A percentile compares a stretch with the other conserved stretches of the same genome.
These are phyloP conservation scores for Tetragonisca angustula DNA, from an alignment of 2,888 invertebrate genomes.

Conservation along the genomic window DNA sequence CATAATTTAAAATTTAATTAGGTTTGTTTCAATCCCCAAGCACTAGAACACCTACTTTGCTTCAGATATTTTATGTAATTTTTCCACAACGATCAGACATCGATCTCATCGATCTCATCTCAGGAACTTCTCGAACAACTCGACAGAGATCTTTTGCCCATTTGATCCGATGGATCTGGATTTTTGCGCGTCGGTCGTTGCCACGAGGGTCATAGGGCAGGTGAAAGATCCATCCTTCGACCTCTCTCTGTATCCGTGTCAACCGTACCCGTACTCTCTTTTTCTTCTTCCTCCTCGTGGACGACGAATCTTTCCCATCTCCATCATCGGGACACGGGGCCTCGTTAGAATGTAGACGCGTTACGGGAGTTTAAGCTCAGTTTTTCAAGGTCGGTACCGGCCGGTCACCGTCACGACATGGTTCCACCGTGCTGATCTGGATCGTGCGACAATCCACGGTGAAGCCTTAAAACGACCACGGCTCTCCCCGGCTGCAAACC, in stretches of 20 bases:
- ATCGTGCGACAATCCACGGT: constrained; percentile 43
- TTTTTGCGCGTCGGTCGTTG: constrained; percentile 15
- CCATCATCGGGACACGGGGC: constrained; percentile 16
- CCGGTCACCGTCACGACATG: constrained; percentile 46
- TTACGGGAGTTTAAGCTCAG: constrained; percentile 29
- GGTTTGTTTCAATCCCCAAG: too few species aligned
- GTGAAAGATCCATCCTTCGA: constrained; percentile 28
- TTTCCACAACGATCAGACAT: too few species aligned
- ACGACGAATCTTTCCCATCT: constrained; percentile 10
- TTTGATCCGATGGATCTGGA: neutral
- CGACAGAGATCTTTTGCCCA: neutral
- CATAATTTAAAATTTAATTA: too few species aligned
- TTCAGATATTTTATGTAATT: too few species aligned
- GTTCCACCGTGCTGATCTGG: constrained; percentile 45
- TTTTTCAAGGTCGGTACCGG: constrained; percentile 52
- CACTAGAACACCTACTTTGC: too few species aligned
- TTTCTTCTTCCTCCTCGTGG: neutral
- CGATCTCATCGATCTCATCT: too few species aligned
- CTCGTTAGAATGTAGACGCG: constrained; percentile 54
- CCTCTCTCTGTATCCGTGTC: constrained; percentile 9
- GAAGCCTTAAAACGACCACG: constrained; percentile 46
- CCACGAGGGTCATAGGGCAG: constrained; percentile 14
- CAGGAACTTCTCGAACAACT: neutral
- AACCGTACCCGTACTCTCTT: neutral
- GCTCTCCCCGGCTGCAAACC: constrained; percentile 27